Percentiles rank a stretch among this genome's conserved stretches.
Evolutionary conservation across 2,797 vertebrate species (phyloP).

Genomic region (Lutra lutra): DNA sequence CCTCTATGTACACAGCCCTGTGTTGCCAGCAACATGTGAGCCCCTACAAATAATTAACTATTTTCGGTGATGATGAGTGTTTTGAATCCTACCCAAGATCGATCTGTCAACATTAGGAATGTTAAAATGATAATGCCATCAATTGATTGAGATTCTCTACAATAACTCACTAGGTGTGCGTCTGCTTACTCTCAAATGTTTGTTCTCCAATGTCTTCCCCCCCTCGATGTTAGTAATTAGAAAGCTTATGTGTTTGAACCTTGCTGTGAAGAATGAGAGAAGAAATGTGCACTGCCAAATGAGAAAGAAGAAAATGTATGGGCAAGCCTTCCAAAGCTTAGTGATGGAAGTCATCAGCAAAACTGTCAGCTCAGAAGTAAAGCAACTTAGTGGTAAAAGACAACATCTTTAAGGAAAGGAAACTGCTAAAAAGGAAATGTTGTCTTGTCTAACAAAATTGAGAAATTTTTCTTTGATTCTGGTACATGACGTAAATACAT

Average conservation of each 20-base stretch:
- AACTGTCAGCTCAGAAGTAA: constrained; percentile 69
- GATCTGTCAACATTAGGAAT: neutral
- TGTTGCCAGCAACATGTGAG: neutral
- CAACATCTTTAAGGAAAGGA: constrained; percentile 15
- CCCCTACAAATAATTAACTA: neutral
- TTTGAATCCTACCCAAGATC: neutral
- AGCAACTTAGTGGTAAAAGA: constrained; percentile 32
- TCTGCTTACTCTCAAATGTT: constrained; percentile 27
- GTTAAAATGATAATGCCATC: neutral
- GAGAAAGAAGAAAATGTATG: constrained; percentile 58
- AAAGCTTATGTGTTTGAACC: constrained; percentile 59
- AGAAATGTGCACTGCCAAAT: constrained; percentile 63
- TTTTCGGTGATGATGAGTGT: constrained; percentile 1
- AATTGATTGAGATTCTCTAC: constrained; percentile 53
- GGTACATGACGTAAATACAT: neutral
- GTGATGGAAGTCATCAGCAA: constrained; percentile 66
- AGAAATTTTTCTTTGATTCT: constrained; percentile 3
- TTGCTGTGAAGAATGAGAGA: constrained; percentile 61
- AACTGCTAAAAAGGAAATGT: neutral
- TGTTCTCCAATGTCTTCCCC: constrained; percentile 43
- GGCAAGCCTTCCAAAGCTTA: constrained; percentile 63
- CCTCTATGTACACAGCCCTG: neutral
- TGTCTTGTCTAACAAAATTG: constrained; percentile 11
- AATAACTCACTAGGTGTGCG: constrained; percentile 57
- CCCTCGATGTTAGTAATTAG: constrained; percentile 66